phyloP scores from a whole-genome alignment of 2,113 vertebrate genomes.

The Malurus alboscapulatus region DNA sequence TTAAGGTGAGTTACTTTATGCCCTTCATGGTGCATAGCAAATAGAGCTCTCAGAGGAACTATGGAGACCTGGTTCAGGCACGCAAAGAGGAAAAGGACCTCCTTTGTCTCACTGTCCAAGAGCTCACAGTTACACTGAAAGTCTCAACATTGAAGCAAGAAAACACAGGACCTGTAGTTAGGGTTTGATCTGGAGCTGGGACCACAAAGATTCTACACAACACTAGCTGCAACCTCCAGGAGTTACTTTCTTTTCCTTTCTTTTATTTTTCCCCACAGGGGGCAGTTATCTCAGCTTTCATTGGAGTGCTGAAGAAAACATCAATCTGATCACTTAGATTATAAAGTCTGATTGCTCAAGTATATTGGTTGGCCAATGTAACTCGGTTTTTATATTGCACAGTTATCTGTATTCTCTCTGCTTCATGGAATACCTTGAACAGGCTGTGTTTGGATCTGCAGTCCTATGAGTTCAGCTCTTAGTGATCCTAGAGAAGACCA shows the following conservation, averaged over 20 bases:
- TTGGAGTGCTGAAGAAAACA: background rate
- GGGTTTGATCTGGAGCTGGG: background rate
- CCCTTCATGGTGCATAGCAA: background rate
- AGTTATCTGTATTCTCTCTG: background rate
- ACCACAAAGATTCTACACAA: background rate
- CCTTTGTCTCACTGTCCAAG: background rate
- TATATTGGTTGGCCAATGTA: background rate
- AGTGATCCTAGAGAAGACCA: background rate
- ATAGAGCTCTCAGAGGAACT: background rate
- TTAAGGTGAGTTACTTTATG: background rate
- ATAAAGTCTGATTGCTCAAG: background rate
- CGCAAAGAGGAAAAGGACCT: background rate
- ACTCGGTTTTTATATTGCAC: background rate
- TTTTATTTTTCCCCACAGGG: background rate
- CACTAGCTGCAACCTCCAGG: background rate
- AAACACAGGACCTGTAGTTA: background rate
- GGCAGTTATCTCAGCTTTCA: background rate
- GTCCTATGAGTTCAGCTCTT: background rate
- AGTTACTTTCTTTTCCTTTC: background rate
- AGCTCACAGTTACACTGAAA: background rate
- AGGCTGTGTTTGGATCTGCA: background rate
- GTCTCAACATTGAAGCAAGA: background rate
- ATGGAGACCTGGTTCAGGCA: background rate
- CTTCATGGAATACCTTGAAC: background rate
- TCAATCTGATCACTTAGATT: background rate